phyloP scores from a whole-genome alignment of 2,888 invertebrate species.

The Argyra leucocephala region DNA sequence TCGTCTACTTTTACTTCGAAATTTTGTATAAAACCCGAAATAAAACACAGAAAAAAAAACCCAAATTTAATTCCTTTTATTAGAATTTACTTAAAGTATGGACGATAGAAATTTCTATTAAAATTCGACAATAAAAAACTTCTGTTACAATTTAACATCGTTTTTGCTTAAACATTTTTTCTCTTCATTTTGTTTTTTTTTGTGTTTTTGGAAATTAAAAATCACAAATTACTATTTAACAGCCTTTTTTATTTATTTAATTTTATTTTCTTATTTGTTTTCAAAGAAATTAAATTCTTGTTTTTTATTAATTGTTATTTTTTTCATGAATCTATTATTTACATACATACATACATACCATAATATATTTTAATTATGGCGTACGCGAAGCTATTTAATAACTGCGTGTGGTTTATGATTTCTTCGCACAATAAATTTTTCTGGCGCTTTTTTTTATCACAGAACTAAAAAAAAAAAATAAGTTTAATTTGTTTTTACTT shows the following conservation, averaged over 20 bases:
- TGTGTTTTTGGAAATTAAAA: no score
- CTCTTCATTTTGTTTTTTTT: no score
- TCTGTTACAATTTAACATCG: neutral
- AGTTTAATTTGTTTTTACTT: no score
- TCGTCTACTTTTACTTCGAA: no score
- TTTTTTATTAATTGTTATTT: neutral
- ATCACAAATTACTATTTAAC: neutral
- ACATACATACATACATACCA: neutral
- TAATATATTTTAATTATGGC: neutral
- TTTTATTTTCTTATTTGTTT: neutral
- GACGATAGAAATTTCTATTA: neutral
- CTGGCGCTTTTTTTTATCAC: neutral
- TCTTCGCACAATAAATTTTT: neutral
- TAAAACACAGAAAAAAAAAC: no score
- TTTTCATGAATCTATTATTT: neutral
- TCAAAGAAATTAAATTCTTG: neutral
- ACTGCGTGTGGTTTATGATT: constrained; percentile 1
- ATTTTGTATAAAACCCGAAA: no score
- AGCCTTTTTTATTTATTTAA: neutral
- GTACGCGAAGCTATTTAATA: neutral
- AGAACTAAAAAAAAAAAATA: no score
- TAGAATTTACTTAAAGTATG: no score
- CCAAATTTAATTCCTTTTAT: no score
- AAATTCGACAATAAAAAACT: neutral
- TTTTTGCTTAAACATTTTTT: no score